Conservation (phyloP, 2,797 vertebrate species). For the Propithecus perrieri region DNA sequence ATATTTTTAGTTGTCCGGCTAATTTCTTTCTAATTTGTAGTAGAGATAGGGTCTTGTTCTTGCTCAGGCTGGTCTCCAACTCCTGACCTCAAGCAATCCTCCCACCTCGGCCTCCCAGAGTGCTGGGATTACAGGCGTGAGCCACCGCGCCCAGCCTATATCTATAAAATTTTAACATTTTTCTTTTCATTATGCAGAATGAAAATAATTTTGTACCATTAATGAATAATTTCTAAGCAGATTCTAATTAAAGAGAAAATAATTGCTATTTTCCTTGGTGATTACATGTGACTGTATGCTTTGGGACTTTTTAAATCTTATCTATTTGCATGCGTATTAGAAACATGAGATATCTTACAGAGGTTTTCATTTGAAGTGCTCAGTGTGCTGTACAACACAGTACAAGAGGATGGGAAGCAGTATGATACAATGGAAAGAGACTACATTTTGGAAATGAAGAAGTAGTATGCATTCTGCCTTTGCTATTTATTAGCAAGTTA, state of each 20-base stretch:
- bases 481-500: neutral
- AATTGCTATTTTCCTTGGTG: neutral
- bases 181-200: neutral
- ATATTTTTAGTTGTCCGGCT: too few species aligned
- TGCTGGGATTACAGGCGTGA: too few species aligned
- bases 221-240: neutral
- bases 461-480: neutral
- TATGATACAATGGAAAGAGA: neutral
- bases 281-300: neutral
- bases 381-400: neutral
- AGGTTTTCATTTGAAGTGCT: neutral
- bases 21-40: too few species aligned
- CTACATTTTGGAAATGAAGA: neutral
- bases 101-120: too few species aligned
- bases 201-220: neutral
- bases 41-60: too few species aligned
- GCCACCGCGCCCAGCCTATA: neutral
- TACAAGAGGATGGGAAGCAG: too few species aligned
- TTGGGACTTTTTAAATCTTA: neutral
- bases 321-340: neutral
- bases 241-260: neutral
- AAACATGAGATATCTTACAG: neutral
- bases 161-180: neutral
- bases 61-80: too few species aligned
- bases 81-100: too few species aligned